Base-by-base conservation (phyloP, 1,140 invertebrate genomes). In the Linepithema humile region DNA sequence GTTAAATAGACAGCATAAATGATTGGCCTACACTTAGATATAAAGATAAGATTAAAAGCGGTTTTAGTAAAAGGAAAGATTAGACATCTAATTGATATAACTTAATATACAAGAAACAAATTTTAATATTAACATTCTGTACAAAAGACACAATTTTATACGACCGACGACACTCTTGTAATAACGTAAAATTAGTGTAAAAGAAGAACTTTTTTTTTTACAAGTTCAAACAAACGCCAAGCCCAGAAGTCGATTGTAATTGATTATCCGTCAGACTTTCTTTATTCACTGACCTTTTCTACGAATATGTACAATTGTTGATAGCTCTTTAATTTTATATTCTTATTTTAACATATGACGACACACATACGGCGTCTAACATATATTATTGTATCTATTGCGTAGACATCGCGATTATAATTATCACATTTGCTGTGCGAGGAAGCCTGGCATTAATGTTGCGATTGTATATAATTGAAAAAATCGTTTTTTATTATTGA, bases 261-360 rank as follows among this genome's bases (percentile, higher is more conserved):
- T 55, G 15, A 38, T 64, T 82, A 40, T 23, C 35, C 57, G 48
- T 62, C 26, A 3, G 12, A 80, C 3, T 82, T 82, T 77, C 43
- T 85, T 85, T 29, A 70, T 17, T 82, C 38, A 45, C 55, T n/a
- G 48, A 75, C 32, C 12, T 84, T 89, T 83, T 86, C 82, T 83
- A 85, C 67, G 53, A 43, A 69, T 64, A 74, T 94, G 92, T 94
- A 94, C 84, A 94, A 92, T 94, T 94, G 92, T 94, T 94, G 87
- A 94, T 93, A 93, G 87, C 89, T 93, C 93, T 93, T 89, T 91
- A 91, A 91, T 90, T 92, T 93, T 80, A 91, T 92, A 91, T 87
- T 88, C 88, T 91, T 92, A 86, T 90, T 88, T 91, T 90, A 88
- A 92, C 83, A 70, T 82, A 85, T 29, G 69, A 72, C 43, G 15